A percentile compares a stretch with the other conserved stretches of the same genome.
phyloP scores from a whole-genome alignment of 1,140 invertebrate genomes.

The Meloidogyne floridensis region DNA sequence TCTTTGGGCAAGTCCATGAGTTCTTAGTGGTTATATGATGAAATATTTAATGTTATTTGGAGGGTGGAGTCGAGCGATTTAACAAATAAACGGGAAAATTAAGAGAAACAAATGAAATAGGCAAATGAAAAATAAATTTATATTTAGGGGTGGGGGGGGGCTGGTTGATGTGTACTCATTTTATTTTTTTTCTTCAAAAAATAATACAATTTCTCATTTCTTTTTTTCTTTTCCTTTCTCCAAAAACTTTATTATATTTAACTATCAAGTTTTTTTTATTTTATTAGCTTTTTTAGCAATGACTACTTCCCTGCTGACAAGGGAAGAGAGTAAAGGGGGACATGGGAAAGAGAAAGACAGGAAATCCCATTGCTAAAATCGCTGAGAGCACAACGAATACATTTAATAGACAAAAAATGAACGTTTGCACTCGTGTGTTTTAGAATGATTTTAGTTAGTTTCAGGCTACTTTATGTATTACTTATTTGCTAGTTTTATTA shows the following conservation, averaged over 20 bases:
- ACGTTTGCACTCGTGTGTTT: not conserved
- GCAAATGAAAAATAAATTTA: not conserved
- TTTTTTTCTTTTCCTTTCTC: not conserved
- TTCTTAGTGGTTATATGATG: not conserved
- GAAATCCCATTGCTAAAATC: not conserved
- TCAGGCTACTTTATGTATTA: too few species aligned
- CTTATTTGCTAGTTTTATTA: too few species aligned
- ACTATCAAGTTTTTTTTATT: not conserved
- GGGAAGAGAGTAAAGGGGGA: not conserved
- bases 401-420: not conserved
- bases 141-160: too few species aligned
- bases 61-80: not conserved
- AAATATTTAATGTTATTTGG: not conserved
- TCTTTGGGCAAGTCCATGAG: not conserved
- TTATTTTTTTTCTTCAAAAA: not conserved
- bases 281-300: not conserved
- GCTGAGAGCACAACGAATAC: not conserved
- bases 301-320: not conserved
- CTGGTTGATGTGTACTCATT: not conserved
- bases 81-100: not conserved
- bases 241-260: conserved; percentile 2
- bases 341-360: not conserved
- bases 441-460: not conserved
- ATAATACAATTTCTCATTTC: not conserved
- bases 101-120: not conserved